Base-by-base conservation (phyloP, 2,888 invertebrate genomes). In the Drosophila nigricruria region DNA sequence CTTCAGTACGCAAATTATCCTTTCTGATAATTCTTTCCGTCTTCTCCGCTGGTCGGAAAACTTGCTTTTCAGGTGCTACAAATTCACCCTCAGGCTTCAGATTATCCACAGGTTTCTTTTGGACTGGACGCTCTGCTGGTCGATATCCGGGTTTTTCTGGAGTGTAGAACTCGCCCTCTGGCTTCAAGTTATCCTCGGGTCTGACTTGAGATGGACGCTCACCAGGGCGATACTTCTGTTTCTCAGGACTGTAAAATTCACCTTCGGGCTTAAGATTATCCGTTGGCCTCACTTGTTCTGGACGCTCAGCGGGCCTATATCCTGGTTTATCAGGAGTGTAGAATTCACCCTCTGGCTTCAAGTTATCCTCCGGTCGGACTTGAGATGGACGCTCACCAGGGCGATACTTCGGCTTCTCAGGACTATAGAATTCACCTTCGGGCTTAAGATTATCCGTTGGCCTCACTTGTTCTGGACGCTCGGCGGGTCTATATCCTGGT, bases 81-180 rank as follows among this genome's bases (percentile, higher is more conserved):
- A 36, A 36, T n/a, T 95, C 94, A 0, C 96, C 94, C 78, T 95
- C 95, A 0, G 95, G 94, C 56, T 91, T 92, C 5, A 64, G 30
- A n/a, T 94, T 94, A 32, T 94, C 94, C 54, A 85, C 86, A 9
- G 93, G 93, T 30, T 52, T 36, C 36, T 36, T 36, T n/a, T 36
- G 43, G 2, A 65, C 60, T 52, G 45, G 45, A 27, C 45, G 45
- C 2, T 47, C 45, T 12, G 25, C 45, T 12, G 45, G 45, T 8
- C 27, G 6, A 2, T 47, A 47, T 16, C 14, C 25, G 1, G 45
- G 45, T 1, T 47, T 47, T 1, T 47, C 45, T 0, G 45, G 45
- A 16, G 25, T 47, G 5, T 47, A 47, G 16, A 47, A 47, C 45
- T 36, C 36, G n/a, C 36, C 36, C n/a, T 36, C 36, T 36, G 36